Percentiles rank a stretch among this genome's conserved stretches.
phyloP scores from a whole-genome alignment of 2,888 invertebrate species.

The Pseudococcus viburni region DNA sequence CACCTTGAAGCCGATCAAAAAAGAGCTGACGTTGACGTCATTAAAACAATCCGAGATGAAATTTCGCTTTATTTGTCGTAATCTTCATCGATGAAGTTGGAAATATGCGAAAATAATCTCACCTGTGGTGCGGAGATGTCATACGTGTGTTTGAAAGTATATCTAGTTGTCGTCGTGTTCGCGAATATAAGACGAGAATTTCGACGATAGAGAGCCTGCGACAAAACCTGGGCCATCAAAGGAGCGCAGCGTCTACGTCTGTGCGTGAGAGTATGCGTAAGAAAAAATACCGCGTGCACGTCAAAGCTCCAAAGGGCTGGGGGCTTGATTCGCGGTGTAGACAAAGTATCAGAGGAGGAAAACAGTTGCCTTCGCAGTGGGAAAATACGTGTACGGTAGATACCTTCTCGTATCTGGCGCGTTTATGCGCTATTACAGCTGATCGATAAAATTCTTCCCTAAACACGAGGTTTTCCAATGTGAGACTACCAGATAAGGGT shows the following conservation, averaged over 20 bases:
- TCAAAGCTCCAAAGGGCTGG: neutral
- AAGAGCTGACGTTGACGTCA: neutral
- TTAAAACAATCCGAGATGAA: neutral
- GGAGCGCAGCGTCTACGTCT: neutral
- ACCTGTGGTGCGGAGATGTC: neutral
- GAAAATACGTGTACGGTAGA: neutral
- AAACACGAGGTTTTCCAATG: conserved; percentile 20
- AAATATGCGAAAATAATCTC: neutral
- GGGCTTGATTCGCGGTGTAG: neutral
- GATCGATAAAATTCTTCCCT: conserved; percentile 38
- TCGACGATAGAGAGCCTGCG: neutral
- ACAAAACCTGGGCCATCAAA: neutral
- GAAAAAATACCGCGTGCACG: neutral
- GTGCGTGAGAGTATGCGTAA: conserved; percentile 20
- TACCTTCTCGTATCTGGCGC: neutral
- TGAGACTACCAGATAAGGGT: conserved; percentile 9
- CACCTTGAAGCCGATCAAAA: neutral
- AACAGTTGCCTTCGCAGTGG: neutral
- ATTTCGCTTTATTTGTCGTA: neutral
- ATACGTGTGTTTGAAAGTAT: neutral
- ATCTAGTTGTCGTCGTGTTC: neutral
- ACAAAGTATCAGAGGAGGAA: neutral
- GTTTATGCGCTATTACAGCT: conserved; percentile 24
- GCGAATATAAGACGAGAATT: neutral
- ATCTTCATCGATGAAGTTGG: neutral